Evolutionary conservation across 2,113 vertebrate species (phyloP).

Genomic region (Pluvialis apricaria): DNA sequence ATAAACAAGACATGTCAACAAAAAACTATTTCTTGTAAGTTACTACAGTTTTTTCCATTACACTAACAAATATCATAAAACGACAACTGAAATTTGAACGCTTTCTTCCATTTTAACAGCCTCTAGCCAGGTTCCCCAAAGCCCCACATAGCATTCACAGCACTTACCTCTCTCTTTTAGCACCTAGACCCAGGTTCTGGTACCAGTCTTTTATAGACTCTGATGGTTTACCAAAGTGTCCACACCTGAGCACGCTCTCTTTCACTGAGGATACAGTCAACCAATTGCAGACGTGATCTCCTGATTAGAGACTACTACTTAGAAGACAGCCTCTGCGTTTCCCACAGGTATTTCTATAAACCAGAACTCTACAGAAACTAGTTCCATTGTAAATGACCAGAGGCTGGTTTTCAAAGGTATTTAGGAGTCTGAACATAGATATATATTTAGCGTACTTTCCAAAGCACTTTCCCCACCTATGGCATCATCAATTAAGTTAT

Average conservation of each 20-base stretch:
- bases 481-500: not conserved
- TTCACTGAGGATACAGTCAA: not conserved
- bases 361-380: not conserved
- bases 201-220: not conserved
- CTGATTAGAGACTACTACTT: not conserved
- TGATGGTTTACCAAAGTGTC: not conserved
- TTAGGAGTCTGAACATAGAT: not conserved
- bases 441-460: not conserved
- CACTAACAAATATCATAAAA: not conserved
- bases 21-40: not conserved
- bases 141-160: accelerated
- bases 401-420: not conserved
- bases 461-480: not conserved
- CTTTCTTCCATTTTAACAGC: not conserved
- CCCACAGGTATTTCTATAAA: not conserved
- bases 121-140: not conserved
- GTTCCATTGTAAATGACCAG: not conserved
- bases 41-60: not conserved
- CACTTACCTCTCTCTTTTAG: not conserved
- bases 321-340: not conserved
- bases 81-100: not conserved
- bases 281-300: not conserved
- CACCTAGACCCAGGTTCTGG: not conserved
- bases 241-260: not conserved
- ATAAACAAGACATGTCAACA: not conserved